Percentiles rank a stretch among this genome's conserved stretches.
Evolutionary conservation across 2,113 vertebrate genomes (phyloP).

Genomic region (Syngnathus typhle): DNA sequence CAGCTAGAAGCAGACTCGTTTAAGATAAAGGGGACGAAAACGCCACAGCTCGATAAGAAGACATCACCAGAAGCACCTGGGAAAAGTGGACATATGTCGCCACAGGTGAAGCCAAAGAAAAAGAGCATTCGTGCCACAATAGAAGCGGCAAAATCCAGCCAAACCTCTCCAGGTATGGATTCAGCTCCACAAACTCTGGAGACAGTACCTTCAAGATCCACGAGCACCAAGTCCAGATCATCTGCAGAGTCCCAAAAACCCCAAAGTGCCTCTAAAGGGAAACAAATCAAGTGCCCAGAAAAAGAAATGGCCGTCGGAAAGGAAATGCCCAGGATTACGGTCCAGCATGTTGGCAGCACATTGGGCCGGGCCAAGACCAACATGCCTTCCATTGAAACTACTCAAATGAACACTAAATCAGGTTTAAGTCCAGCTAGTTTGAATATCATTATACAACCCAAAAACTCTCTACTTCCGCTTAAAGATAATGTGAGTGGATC

Average conservation of each 20-base stretch:
- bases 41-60: conserved; percentile 5
- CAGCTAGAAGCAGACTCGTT: neutral
- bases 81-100: neutral
- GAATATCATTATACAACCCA: neutral
- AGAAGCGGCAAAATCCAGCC: conserved; percentile 31
- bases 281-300: neutral
- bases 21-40: neutral
- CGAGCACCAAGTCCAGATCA: neutral
- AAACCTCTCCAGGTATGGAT: neutral
- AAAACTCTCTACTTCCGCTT: neutral
- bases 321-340: conserved; percentile 15
- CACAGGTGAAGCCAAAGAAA: conserved; percentile 33
- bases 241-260: neutral
- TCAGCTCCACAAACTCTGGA: neutral
- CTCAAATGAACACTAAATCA: neutral
- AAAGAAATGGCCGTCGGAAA: neutral
- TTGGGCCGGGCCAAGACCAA: conserved; percentile 19
- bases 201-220: neutral
- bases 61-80: neutral
- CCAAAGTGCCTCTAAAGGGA: conserved; percentile 17
- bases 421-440: neutral
- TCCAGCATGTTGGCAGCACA: conserved; percentile 37
- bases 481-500: neutral
- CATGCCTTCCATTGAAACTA: neutral
- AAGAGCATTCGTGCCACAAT: conserved; percentile 24